A percentile compares a stretch with the other conserved stretches of the same genome.
phyloP scores from a whole-genome alignment of 2,113 vertebrate genomes.

The Hemibagrus wyckioides region DNA sequence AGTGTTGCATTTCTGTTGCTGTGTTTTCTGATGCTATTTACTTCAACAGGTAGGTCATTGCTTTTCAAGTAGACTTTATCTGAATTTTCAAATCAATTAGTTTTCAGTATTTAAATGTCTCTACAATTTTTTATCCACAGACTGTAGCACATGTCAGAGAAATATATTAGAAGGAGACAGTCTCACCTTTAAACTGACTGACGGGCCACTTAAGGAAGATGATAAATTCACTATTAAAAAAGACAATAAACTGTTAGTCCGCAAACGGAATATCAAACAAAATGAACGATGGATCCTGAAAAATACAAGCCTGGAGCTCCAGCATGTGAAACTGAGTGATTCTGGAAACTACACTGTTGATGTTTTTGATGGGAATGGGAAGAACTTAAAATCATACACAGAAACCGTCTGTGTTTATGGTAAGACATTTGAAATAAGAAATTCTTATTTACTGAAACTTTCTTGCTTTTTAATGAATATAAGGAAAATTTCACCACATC shows the following conservation, averaged over 20 bases:
- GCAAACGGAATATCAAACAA: background rate
- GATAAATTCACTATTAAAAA: background rate
- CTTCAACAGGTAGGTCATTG: too few relatives aligned
- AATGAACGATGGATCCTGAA: background rate
- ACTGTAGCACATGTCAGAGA: background rate
- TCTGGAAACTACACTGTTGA: background rate
- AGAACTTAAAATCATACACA: background rate
- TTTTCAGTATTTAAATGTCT: too few relatives aligned
- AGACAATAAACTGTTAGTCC: accelerated
- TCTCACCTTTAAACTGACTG: background rate
- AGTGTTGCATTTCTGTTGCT: too few relatives aligned
- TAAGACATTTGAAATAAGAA: too few relatives aligned
- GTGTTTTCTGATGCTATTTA: too few relatives aligned
- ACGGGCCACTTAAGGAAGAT: accelerated
- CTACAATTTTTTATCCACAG: background rate
- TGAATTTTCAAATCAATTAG: too few relatives aligned
- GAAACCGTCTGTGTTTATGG: too few relatives aligned
- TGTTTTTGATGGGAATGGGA: background rate
- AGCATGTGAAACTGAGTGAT: accelerated
- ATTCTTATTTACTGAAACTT: too few relatives aligned
- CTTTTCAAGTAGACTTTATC: too few relatives aligned
- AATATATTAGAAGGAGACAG: background rate
- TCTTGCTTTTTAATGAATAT: too few relatives aligned
- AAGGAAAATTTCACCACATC: too few relatives aligned
- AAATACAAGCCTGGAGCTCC: background rate